phyloP scores from a whole-genome alignment of 2,888 invertebrate genomes.

The Pilophorus perplexus region DNA sequence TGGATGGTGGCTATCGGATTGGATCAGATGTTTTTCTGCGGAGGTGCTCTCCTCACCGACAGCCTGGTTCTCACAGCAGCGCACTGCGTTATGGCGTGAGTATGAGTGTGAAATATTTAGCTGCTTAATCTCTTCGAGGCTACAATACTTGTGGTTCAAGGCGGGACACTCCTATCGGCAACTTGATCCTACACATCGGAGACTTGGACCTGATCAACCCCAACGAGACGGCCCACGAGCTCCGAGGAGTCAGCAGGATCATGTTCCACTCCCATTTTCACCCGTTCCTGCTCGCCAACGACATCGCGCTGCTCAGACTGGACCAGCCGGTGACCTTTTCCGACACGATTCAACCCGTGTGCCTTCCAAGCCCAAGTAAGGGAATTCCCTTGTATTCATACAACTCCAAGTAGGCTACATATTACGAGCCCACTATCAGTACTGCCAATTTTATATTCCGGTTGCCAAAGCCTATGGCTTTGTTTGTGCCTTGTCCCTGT shows the following conservation, averaged over 20 bases:
- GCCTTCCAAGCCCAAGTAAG: constrained; percentile 52
- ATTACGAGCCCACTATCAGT: too few species aligned
- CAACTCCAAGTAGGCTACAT: too few species aligned
- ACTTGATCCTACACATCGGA: constrained; percentile 50
- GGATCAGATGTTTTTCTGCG: constrained; percentile 53
- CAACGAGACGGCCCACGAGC: constrained; percentile 50
- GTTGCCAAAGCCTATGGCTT: too few species aligned
- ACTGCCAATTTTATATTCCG: too few species aligned
- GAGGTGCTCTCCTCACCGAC: constrained; percentile 52
- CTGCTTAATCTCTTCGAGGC: too few species aligned
- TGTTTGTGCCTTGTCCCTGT: too few species aligned
- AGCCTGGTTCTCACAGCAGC: constrained; percentile 52
- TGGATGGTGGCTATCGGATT: constrained; percentile 53
- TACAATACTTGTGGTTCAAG: too few species aligned
- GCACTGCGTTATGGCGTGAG: constrained; percentile 52
- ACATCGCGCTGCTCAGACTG: constrained; percentile 53
- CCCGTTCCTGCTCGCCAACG: constrained; percentile 53
- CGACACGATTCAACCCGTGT: constrained; percentile 52
- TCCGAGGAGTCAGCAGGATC: constrained; percentile 50
- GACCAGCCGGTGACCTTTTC: constrained; percentile 51
- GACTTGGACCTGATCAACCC: constrained; percentile 51
- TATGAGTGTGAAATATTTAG: too few species aligned
- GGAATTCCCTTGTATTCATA: too few species aligned
- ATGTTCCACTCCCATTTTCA: constrained; percentile 53
- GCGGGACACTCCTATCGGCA: constrained; percentile 50